phyloP scores from a whole-genome alignment of 2,888 invertebrate species.

The Barypeithes pellucidus region DNA sequence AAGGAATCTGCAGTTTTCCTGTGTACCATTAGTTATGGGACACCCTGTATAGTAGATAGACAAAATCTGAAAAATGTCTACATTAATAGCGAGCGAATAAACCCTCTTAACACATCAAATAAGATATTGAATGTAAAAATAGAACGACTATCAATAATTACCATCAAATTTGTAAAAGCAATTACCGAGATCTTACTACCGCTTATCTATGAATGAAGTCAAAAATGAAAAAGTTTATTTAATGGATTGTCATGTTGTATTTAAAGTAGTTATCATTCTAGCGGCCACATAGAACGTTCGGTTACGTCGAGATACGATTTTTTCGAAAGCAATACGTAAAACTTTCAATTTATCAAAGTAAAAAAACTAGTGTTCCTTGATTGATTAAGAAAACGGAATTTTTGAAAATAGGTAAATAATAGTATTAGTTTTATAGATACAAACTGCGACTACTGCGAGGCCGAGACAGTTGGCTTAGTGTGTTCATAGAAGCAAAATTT shows the following conservation, averaged over 20 bases:
- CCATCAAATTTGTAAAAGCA: constrained; percentile 29
- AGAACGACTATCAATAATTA: constrained; percentile 39
- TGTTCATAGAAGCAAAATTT: no score
- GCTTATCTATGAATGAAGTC: constrained; percentile 47
- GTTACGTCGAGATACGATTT: neutral
- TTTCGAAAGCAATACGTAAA: no score
- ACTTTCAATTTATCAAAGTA: no score
- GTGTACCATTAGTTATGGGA: no score
- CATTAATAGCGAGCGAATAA: no score
- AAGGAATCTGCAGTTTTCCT: no score
- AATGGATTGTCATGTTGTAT: constrained; percentile 19
- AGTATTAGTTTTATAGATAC: no score
- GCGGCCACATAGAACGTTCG: constrained; percentile 1
- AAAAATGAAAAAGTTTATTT: constrained; percentile 39
- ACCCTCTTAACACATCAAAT: neutral
- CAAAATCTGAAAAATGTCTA: no score
- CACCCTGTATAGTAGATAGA: no score
- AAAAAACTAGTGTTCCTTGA: neutral
- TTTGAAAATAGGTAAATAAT: constrained; percentile 22
- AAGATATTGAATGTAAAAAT: constrained; percentile 24
- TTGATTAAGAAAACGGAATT: neutral
- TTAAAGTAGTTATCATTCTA: constrained; percentile 30
- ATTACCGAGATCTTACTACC: constrained; percentile 37
- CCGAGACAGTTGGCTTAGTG: no score
- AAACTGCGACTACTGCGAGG: no score